Base-by-base conservation (phyloP, 2,888 invertebrate genomes). In the Poecilus cupreus region DNA sequence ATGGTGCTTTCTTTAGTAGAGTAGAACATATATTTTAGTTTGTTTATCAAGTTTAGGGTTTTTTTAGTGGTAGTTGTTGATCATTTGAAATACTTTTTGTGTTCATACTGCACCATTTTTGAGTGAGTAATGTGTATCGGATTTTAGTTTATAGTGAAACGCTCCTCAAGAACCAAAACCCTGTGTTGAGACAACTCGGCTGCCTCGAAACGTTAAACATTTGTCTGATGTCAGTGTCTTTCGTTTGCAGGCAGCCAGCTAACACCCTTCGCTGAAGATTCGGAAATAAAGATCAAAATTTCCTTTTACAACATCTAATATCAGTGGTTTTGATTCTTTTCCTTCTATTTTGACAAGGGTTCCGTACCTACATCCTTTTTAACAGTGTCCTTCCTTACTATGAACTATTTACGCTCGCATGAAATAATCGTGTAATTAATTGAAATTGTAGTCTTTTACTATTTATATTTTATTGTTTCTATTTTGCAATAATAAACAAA, bases 221-320 rank as follows among this genome's bases (percentile, higher is more conserved):
- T 72, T 74, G 75, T 60, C 49, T 75, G 26, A 75, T 75, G 60
- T 60, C 64, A 11, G 75, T 75, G 81, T 74, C 37, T 81, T 75
- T 70, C 57, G 80, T 87, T 87, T 86, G 54, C 87, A 88, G 88
- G 87, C 87, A 86, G 85, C 87, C 81, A 85, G 85, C 85, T 82
- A 80, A 72, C 72, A 79, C 49, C 74, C 68, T 72, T 54, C 77
- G 78, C 77, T 76, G 72, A 84, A 84, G 84, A 85, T 86, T 85
- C 86, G 88, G 87, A 88, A 88, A 88, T 88, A 88, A 88, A 88
- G 87, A 88, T 86, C 87, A 86, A 86, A 87, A 85, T 84, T 87
- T 88, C 87, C 87, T 86, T 86, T 87, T 86, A 86, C 86, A 85
- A 85, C 85, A 85, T 84, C 84, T 43, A 64, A 75, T 85, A 83